These are phyloP conservation scores for Globodera ellingtonae DNA, from an alignment of 1,140 invertebrate genomes.

Conservation along the genomic window DNA sequence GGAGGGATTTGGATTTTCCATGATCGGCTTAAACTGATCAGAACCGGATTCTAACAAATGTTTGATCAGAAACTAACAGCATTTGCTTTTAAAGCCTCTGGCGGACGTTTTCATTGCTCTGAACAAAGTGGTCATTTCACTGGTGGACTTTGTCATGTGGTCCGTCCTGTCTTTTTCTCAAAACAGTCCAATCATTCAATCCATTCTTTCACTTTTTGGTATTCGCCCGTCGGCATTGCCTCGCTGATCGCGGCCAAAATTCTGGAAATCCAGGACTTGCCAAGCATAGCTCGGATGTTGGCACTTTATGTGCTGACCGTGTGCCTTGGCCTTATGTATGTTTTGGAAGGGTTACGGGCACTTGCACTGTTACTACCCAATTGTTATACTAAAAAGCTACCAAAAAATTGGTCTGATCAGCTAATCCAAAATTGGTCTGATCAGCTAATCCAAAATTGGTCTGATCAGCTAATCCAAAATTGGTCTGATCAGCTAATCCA, in stretches of 20 bases:
- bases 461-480: no score
- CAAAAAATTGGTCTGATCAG: no score
- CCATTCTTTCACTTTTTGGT: conserved; percentile 70
- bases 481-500: no score
- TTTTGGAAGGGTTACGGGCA: no score
- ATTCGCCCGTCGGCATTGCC: conserved; percentile 86
- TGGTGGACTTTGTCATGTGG: conserved; percentile 84
- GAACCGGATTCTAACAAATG: not conserved
- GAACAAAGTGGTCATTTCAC: conserved; percentile 69
- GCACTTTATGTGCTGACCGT: conserved; percentile 90
- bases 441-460: no score
- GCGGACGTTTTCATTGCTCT: conserved; percentile 68
- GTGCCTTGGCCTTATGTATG: conserved; percentile 73
- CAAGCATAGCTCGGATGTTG: conserved; percentile 78
- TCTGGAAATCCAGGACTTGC: conserved; percentile 81
- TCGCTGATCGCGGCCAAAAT: conserved; percentile 87
- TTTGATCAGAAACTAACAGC: not conserved
- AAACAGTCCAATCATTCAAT: not conserved
- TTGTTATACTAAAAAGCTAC: no score
- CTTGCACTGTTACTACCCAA: no score
- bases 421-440: no score
- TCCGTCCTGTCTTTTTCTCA: conserved; percentile 3
- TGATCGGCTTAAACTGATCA: not conserved
- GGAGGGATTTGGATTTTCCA: no score
- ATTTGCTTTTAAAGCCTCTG: conserved; percentile 56